Evolutionary conservation across 2,888 invertebrate species (phyloP).

Genomic region (Venustoraphidia nigricollis): DNA sequence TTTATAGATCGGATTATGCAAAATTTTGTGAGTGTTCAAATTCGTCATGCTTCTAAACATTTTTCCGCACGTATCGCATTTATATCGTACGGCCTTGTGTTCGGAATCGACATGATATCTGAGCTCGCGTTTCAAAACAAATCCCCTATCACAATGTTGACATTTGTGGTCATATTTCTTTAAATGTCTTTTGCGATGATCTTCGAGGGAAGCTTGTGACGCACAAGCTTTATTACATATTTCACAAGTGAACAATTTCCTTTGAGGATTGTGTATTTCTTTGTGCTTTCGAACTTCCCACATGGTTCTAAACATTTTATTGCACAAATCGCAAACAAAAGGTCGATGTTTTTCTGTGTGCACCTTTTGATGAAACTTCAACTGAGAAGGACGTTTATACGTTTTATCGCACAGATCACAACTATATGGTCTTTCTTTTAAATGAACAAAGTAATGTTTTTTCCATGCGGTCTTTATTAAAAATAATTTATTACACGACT

Average conservation of each 20-base stretch:
- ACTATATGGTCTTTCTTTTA: no score
- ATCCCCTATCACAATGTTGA: constrained; percentile 27
- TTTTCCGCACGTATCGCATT: constrained; percentile 33
- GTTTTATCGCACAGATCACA: constrained; percentile 10
- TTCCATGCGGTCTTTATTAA: no score
- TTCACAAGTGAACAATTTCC: constrained; percentile 25
- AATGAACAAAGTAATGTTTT: no score
- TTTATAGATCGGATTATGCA: constrained; percentile 5
- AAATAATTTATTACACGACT: no score
- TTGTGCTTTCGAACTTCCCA: constrained; percentile 10
- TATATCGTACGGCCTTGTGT: constrained; percentile 28
- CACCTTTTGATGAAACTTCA: constrained; percentile 10
- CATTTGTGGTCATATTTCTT: constrained; percentile 23
- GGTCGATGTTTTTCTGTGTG: constrained; percentile 10
- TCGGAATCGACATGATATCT: constrained; percentile 28
- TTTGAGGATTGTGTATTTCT: constrained; percentile 23
- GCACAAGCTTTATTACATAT: constrained; percentile 25
- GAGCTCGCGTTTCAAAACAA: constrained; percentile 29
- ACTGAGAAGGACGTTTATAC: constrained; percentile 5
- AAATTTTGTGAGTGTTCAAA: constrained; percentile 19
- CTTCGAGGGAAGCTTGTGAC: constrained; percentile 7
- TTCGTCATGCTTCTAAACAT: constrained; percentile 31
- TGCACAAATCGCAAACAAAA: constrained; percentile 9
- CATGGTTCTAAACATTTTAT: constrained; percentile 10
- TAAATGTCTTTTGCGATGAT: constrained; percentile 9